These are phyloP conservation scores for Chromoteleia sp. DNA, from an alignment of 2,888 invertebrate species.

Conservation along the genomic window DNA sequence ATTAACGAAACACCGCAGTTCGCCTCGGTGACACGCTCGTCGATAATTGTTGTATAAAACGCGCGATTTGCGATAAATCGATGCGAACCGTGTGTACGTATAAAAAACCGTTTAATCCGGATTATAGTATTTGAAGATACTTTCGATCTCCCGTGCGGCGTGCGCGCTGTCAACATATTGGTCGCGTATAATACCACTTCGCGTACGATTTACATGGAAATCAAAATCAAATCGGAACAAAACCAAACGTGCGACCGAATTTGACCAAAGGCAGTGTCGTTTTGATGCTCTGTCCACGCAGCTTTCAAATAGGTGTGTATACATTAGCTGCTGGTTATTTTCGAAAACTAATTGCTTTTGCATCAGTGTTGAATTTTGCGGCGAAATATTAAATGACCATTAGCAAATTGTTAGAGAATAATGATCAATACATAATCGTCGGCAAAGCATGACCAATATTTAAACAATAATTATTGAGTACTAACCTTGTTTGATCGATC, in stretches of 20 bases:
- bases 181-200: constrained; percentile 26
- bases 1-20: constrained; percentile 14
- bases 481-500: too few species aligned
- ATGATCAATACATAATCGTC: too few species aligned
- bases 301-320: background rate
- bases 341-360: constrained; percentile 5
- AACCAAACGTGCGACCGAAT: constrained; percentile 5
- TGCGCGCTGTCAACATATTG: constrained; percentile 31
- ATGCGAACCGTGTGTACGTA: constrained; percentile 17
- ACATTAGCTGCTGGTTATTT: constrained; percentile 8
- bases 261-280: constrained; percentile 1
- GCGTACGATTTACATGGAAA: constrained; percentile 43
- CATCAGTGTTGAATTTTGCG: too few species aligned
- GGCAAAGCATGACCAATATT: too few species aligned
- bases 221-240: constrained; percentile 41
- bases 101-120: constrained; percentile 42
- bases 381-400: too few species aligned
- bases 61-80: constrained; percentile 29
- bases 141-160: constrained; percentile 20
- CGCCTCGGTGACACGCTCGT: background rate
- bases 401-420: too few species aligned
- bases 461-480: too few species aligned
- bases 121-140: constrained; percentile 42
- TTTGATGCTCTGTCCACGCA: constrained; percentile 2
- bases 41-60: constrained; percentile 32